Evolutionary conservation across 2,797 vertebrate species (phyloP).

Genomic region (Platalea minor): DNA sequence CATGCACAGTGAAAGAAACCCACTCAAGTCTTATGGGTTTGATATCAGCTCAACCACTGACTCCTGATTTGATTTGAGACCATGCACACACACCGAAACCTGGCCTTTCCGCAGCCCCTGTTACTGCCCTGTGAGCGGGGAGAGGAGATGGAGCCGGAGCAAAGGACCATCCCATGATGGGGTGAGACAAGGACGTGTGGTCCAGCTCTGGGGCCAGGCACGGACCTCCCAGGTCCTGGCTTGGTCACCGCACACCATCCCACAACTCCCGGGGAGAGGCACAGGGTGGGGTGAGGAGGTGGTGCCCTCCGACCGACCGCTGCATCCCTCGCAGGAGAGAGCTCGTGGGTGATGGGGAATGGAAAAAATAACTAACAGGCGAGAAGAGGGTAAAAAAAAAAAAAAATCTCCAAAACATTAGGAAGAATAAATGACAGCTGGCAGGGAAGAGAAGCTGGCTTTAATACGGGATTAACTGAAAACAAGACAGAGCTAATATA

Average conservation of each 20-base stretch:
- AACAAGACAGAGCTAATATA: conserved; percentile 45
- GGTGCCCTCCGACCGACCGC: background rate
- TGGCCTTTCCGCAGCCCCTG: background rate
- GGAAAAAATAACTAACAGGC: conserved; percentile 28
- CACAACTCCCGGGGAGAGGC: background rate
- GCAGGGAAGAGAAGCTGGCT: background rate
- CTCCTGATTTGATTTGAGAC: background rate
- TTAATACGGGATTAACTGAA: background rate
- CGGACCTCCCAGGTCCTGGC: background rate
- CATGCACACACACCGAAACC: background rate
- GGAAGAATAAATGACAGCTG: background rate
- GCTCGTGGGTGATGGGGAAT: background rate
- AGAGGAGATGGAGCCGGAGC: background rate
- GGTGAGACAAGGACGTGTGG: rapidly evolving
- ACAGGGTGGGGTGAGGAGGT: background rate
- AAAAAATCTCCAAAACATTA: background rate
- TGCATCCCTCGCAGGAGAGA: background rate
- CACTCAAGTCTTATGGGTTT: background rate
- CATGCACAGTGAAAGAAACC: background rate
- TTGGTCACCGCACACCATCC: background rate
- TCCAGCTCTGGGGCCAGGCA: background rate
- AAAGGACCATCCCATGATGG: background rate
- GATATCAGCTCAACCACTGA: background rate
- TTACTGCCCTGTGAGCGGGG: background rate
- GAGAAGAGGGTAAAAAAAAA: background rate